These are phyloP conservation scores for Meandrusa payeni DNA, from an alignment of 2,888 invertebrate genomes.

Conservation along the genomic window DNA sequence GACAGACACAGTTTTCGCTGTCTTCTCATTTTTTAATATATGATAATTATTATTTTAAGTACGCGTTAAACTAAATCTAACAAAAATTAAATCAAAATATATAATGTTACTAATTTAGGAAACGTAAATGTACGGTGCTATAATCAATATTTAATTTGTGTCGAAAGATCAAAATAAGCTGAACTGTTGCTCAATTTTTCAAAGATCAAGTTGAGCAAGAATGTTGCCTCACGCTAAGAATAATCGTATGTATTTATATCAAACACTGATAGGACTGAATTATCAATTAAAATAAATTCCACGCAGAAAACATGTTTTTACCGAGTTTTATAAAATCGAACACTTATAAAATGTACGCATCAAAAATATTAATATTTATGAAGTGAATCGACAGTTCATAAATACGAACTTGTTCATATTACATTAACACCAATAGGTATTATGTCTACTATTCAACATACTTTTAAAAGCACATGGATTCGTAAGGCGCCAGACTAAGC, in stretches of 20 bases:
- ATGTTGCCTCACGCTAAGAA: not conserved
- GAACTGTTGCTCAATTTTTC: slow-evolving; percentile 10
- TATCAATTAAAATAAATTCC: slow-evolving; percentile 11
- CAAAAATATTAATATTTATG: not conserved
- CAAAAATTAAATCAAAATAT: too few species aligned
- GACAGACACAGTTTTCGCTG: too few species aligned
- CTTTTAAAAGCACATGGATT: too few species aligned
- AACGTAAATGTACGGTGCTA: too few species aligned
- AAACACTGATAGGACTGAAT: slow-evolving; percentile 12
- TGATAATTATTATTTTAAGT: too few species aligned
- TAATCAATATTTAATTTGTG: not conserved
- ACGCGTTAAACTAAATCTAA: too few species aligned
- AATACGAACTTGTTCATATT: too few species aligned
- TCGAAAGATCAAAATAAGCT: slow-evolving; percentile 2
- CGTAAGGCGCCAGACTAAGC: too few species aligned
- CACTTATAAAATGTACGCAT: not conserved
- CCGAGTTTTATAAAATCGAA: slow-evolving; percentile 6
- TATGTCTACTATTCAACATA: too few species aligned
- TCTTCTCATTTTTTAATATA: too few species aligned
- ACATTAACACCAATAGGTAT: too few species aligned
- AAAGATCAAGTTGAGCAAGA: slow-evolving; percentile 15
- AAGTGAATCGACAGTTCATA: not conserved
- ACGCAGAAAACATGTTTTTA: slow-evolving; percentile 7
- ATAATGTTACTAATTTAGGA: too few species aligned
- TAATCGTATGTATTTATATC: slow-evolving; percentile 20